phyloP scores from a whole-genome alignment of 1,140 invertebrate genomes.

The Drosophila watanabei region DNA sequence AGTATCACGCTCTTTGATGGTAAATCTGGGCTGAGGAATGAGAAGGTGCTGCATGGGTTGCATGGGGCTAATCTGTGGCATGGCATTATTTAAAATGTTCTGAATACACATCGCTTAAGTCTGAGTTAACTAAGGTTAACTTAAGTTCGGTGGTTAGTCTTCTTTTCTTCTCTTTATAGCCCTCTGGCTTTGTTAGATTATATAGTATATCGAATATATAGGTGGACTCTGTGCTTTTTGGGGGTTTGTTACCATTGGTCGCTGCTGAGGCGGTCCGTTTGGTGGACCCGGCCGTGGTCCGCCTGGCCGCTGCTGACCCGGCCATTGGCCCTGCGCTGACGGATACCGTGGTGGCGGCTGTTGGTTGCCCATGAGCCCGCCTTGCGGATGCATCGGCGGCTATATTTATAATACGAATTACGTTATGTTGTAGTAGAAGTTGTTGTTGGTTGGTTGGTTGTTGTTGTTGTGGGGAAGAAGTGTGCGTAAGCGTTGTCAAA shows the following conservation, averaged over 20 bases:
- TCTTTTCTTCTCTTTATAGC: constrained; percentile 5
- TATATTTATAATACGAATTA: constrained; percentile 71
- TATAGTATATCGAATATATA: constrained; percentile 36
- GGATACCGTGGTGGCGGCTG: constrained; percentile 86
- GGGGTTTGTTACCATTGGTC: constrained; percentile 88
- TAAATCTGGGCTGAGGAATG: constrained; percentile 10
- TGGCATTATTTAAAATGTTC: constrained; percentile 67
- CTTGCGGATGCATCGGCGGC: constrained; percentile 85
- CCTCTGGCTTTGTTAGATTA: constrained; percentile 44
- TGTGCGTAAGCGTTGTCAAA: constrained; percentile 80
- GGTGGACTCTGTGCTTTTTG: constrained; percentile 61
- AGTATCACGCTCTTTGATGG: not conserved
- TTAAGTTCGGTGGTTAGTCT: constrained; percentile 70
- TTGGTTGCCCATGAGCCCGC: constrained; percentile 83
- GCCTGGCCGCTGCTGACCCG: constrained; percentile 87
- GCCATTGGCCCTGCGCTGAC: constrained; percentile 86
- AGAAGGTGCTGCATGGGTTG: constrained; percentile 40
- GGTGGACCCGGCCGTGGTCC: constrained; percentile 90
- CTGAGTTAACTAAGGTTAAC: constrained; percentile 70
- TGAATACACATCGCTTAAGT: constrained; percentile 78
- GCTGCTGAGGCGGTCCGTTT: constrained; percentile 87
- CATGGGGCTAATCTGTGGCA: constrained; percentile 40
- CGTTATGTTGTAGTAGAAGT: constrained; percentile 54
- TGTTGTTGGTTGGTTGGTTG: constrained; percentile 38
- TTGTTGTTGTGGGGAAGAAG: constrained; percentile 74